Evolutionary conservation across 2,888 invertebrate genomes (phyloP), one percentile per base, ranked within the genome.

Genomic region (Diarsia mendica): DNA sequence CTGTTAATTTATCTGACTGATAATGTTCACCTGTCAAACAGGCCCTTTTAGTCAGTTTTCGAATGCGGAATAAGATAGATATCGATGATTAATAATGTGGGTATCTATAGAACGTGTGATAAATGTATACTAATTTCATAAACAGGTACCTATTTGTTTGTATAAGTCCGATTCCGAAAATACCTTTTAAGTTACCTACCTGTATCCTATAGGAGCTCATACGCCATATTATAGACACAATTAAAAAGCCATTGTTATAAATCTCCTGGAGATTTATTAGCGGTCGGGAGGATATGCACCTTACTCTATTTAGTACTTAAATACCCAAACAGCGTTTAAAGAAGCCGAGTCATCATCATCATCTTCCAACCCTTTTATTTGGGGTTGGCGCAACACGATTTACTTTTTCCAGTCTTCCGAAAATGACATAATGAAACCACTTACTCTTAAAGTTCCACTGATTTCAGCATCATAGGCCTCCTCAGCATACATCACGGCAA

Each of bases 381-480:
- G n/a, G n/a, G n/a, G n/a, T n/a, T n/a, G n/a, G n/a, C n/a, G n/a
- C n/a, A n/a, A n/a, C n/a, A n/a, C n/a, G n/a, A n/a, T n/a, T n/a
- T n/a, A n/a, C n/a, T n/a, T n/a, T n/a, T n/a, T n/a, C n/a, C n/a
- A n/a, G n/a, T n/a, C n/a, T n/a, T n/a, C n/a, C n/a, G n/a, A 67
- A 67, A 44, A 67, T 44, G 9, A 46, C 9, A 51, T 20, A 53
- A 53, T 28, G 20, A 65, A 70, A 75, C 33, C 67, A 91, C 94
- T 93, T 88, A 94, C 95, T 83, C 77, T 88, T 53, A 94, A 84
- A 46, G 90, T 87, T 60, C 94, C 95, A 73, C 90, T 90, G 20
- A 90, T 72, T 83, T 95, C 92, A n/a, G 91, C 94, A 66, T 91
- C 91, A 79, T 92, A 90, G 3, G 95, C 95, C 72, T 95, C 95